Evolutionary conservation across 2,797 vertebrate species (phyloP), one percentile per base, ranked within the genome.

Genomic region (Melanotaenia pygmaea): DNA sequence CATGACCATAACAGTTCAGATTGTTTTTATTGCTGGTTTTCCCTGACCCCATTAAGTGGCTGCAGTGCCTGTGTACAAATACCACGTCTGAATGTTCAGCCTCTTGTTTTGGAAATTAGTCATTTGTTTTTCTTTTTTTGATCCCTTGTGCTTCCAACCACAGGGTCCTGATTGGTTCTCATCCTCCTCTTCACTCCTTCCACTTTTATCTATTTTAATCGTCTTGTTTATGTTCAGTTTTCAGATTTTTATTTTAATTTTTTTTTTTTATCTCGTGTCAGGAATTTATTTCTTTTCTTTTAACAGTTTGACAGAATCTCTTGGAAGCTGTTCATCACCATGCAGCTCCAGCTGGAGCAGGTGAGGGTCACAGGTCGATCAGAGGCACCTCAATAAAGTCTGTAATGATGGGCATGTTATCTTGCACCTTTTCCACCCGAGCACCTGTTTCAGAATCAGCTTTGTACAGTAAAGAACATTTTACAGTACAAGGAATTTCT

Each of bases 1-100:
- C 56, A 65, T 54, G 64, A 26, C 59, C 71, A 67, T 22, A 83
- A 79, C 82, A 73, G 71, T 64, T 59, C 24, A 1, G 37, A 71
- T 85, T 92, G 84, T 89, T 88, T 86, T 84, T 53, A 67, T 64
- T 84, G 73, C 71, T 76, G 68, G 16, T 86, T 85, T 89, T 83
- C 78, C 74, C 69, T 87, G 84, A 84, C 73, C 83, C 87, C 62
- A 79, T 89, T 90, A 91, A 79, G 73, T 14, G 12, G 37, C 73
- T 38, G 26, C 78, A 28, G 63, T 8, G 40, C 67, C 63, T 83
- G 65, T 82, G 58, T n/a, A 72, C 62, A 65, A 20, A 64, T 14
- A 20, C 59, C 50, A 45, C 7, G 4, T 40, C 61, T 43, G 22
- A 54, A 67, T 70, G 67, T 40, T 37, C 32, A 10, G 67, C 16